Conservation (phyloP, 2,113 vertebrate species). For the Ploceus nigricollis region DNA sequence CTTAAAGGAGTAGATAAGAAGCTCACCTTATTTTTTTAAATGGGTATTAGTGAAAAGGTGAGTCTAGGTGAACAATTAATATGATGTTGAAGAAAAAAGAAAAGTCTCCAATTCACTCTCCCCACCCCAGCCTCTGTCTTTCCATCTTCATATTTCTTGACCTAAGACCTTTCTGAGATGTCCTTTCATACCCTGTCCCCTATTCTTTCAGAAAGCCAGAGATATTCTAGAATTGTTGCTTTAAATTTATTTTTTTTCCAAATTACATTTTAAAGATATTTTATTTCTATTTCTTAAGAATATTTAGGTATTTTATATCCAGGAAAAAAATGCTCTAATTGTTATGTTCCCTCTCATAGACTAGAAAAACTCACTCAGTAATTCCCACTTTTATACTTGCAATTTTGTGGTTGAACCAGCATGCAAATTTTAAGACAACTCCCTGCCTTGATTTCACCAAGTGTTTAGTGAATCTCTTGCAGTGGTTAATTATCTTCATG, state of each 20-base stretch:
- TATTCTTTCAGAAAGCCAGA: not conserved
- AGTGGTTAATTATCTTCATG: slow-evolving; percentile 6
- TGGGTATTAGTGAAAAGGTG: not conserved
- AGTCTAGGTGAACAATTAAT: not conserved
- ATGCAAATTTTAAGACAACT: slow-evolving; percentile 45
- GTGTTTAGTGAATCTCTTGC: slow-evolving; percentile 21
- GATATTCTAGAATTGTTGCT: not conserved
- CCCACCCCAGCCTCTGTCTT: not conserved
- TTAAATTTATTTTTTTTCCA: not conserved
- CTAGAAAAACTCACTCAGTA: slow-evolving; percentile 26
- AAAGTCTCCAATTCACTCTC: not conserved
- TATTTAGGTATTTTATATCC: not conserved
- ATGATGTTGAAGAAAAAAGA: not conserved
- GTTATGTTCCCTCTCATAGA: slow-evolving; percentile 16
- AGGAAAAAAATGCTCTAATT: not conserved
- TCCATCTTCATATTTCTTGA: not conserved
- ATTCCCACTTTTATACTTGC: slow-evolving; percentile 42
- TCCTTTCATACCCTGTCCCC: not conserved
- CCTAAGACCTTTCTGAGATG: not conserved
- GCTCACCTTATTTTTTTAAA: not conserved
- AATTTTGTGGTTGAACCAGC: slow-evolving; percentile 57
- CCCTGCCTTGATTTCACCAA: slow-evolving; percentile 31
- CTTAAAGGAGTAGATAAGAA: not conserved
- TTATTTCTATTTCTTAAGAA: not conserved
- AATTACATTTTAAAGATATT: not conserved